Base-by-base conservation (phyloP, 2,888 invertebrate species). In the Amaurobius ferox region DNA sequence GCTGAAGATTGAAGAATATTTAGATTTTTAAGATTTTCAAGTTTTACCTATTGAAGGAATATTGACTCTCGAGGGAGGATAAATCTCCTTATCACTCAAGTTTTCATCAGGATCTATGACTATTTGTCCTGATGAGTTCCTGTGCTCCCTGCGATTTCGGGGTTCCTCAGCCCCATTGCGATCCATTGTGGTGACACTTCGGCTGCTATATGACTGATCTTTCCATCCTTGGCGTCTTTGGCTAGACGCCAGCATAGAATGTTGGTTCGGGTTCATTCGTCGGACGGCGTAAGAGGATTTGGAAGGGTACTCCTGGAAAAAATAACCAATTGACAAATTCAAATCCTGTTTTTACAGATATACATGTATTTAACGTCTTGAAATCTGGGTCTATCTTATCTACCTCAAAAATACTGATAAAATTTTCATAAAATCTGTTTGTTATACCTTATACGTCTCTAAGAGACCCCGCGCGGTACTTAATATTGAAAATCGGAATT, bases 81-180 rank as follows among this genome's bases (percentile, higher is more conserved):
- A 96, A 90, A 96, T 95, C 91, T 97, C 96, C 90, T 96, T 96
- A 91, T 96, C 96, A 89, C 96, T 96, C 48, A 96, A 93, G 92
- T 96, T 96, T 91, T 96, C 96, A 90, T 96, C 89, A 9, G 89
- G 96, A 90, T 96, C 96, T 89, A 96, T 94, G 85, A 96, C 94
- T 92, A 93, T 92, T 89, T 93, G 93, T 30, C 93, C 93, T 29
- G 88, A 74, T 32, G 88, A 68, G 39, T 88, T 88, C n/a, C 87
- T 72, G 19, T 80, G 73, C 29, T 83, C 87, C 32, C 79, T 81
- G 48, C 68, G 68, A n/a, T 72, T 67, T 11, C 73, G 30, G n/a
- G 64, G 48, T 1, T 80, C 67, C 28, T 44, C 40, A 28, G 68
- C 44, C 30, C 72, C 74, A 73, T 72, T 86, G 35, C 72, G 66